Conservation (phyloP, 2,888 invertebrate genomes). For the Eurois occulta region DNA sequence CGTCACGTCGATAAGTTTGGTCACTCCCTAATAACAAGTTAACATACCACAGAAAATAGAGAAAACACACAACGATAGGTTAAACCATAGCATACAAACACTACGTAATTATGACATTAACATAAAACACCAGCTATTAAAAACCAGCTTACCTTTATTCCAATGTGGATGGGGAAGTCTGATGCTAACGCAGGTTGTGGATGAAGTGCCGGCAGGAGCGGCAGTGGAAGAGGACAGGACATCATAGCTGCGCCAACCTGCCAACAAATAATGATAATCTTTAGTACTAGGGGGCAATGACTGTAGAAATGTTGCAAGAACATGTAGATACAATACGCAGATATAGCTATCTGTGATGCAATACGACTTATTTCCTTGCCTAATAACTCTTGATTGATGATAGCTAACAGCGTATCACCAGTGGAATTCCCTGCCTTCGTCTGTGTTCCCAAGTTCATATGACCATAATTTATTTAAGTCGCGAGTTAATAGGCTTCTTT, state of each 20-base stretch:
- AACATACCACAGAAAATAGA: background rate
- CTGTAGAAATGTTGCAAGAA: slow-evolving; percentile 3
- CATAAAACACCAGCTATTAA: background rate
- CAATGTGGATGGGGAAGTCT: slow-evolving; percentile 92
- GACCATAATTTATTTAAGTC: no score
- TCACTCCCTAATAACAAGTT: background rate
- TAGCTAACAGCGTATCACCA: no score
- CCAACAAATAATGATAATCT: slow-evolving; percentile 50
- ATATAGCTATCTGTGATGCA: no score
- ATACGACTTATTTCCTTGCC: background rate
- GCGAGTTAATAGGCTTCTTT: no score
- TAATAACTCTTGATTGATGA: no score
- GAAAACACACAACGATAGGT: background rate
- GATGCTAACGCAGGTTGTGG: slow-evolving; percentile 90
- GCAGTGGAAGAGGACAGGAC: slow-evolving; percentile 92
- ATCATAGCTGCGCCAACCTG: slow-evolving; percentile 91
- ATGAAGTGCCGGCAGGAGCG: slow-evolving; percentile 91
- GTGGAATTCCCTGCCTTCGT: no score
- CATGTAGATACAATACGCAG: background rate
- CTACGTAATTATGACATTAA: background rate
- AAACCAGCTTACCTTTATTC: slow-evolving; percentile 90
- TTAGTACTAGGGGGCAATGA: slow-evolving; percentile 7
- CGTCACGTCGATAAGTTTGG: background rate
- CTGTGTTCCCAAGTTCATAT: no score
- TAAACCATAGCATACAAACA: background rate